phyloP scores from a whole-genome alignment of 2,113 vertebrate species.

The Cyphomyrus discorhynchus region DNA sequence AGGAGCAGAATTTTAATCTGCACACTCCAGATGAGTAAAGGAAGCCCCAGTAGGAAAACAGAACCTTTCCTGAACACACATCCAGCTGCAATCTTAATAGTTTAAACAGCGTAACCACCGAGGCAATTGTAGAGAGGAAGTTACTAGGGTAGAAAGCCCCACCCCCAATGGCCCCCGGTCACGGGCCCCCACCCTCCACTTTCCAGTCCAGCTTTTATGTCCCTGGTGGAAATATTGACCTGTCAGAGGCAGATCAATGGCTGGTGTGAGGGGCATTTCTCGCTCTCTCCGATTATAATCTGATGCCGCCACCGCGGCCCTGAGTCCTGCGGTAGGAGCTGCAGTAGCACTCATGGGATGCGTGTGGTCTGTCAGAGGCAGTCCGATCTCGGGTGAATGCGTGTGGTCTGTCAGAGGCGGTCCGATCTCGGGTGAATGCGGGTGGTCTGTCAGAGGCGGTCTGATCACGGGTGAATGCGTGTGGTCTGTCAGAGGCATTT shows the following conservation, averaged over 20 bases:
- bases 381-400: neutral
- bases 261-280: conserved; percentile 65
- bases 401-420: neutral
- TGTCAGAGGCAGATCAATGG: conserved; percentile 71
- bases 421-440: too few species aligned
- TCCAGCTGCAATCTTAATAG: conserved; percentile 1
- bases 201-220: conserved; percentile 59
- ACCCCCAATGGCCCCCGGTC: conserved; percentile 19
- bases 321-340: conserved; percentile 21
- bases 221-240: conserved; percentile 69
- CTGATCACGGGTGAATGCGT: neutral
- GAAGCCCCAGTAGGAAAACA: conserved; percentile 20
- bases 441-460: neutral
- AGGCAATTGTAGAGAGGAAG: neutral
- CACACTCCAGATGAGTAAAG: conserved; percentile 10
- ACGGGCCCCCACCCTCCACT: conserved; percentile 13
- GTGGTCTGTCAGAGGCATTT: neutral
- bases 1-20: conserved; percentile 37
- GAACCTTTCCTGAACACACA: conserved; percentile 15
- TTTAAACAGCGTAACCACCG: neutral
- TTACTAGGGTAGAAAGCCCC: neutral
- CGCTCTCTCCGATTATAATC: conserved; percentile 71
- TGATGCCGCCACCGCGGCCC: conserved; percentile 59
- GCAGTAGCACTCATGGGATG: neutral
- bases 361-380: neutral